These are phyloP conservation scores for Labeo rohita DNA, from an alignment of 2,113 vertebrate genomes.

Conservation along the genomic window DNA sequence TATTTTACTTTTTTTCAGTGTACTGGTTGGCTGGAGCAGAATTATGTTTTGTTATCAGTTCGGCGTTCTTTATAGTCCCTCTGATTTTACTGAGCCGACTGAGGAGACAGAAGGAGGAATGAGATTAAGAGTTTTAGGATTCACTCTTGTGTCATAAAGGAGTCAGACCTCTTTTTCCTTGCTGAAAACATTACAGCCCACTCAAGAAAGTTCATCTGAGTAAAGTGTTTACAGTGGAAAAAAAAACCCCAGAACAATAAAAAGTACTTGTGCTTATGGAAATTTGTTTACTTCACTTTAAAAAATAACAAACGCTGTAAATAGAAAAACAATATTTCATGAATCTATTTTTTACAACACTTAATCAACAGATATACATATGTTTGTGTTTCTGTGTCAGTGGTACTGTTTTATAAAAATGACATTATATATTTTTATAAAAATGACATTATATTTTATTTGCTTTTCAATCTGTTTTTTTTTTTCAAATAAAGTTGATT, in stretches of 20 bases:
- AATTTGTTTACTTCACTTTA: neutral
- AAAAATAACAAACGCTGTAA: neutral
- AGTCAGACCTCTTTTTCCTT: neutral
- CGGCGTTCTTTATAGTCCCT: constrained; percentile 83
- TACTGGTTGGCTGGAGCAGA: constrained; percentile 92
- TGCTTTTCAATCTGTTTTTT: neutral
- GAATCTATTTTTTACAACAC: neutral
- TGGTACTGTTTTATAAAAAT: neutral
- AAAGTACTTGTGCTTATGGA: neutral
- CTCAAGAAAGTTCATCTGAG: neutral
- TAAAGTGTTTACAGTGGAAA: neutral
- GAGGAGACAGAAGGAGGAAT: constrained; percentile 68
- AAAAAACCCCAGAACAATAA: too few species aligned
- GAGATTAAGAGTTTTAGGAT: constrained; percentile 32
- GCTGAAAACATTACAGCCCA: neutral
- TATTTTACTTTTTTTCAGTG: constrained; percentile 71
- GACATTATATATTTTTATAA: neutral
- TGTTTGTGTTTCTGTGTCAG: neutral
- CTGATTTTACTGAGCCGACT: constrained; percentile 75
- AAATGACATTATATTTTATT: neutral
- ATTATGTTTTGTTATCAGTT: constrained; percentile 82
- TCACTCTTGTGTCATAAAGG: neutral
- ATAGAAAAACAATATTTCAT: neutral
- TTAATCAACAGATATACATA: neutral
- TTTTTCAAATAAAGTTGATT: neutral